Evolutionary conservation across 1,140 invertebrate genomes (phyloP), one percentile per base, ranked within the genome.

Genomic region (Philopotamus ludificatus): DNA sequence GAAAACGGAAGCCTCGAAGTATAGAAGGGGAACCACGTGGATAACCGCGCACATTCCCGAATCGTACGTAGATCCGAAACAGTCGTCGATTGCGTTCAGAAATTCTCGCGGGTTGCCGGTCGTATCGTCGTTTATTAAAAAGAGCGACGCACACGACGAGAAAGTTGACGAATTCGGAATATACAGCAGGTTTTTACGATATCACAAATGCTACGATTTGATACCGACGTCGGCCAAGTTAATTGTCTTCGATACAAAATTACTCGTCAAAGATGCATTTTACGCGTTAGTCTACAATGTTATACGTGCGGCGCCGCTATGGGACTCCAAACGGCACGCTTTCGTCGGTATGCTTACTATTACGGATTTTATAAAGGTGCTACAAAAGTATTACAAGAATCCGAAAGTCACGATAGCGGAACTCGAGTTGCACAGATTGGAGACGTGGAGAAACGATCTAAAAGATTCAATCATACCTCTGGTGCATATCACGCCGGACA

Each of bases 351-450:
- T 99, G 97, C 83, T 99, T 51, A 99, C 98, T 26, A 99, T 99
- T 72, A 99, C 98, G 51, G 98, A 99, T 81, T 99, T 99, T 77
- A 99, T 99, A 73, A 94, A 95, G 79, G 98, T 99, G 73, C 83
- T 98, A 57, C 89, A 95, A 79, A 97, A 95, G 88, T 97, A 98
- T 82, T 97, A 98, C 80, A 96, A 92, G 73, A 93, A 92, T 68
- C 90, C 93, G 21, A 85, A 89, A 71, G 89, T 94, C 65, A 85
- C 87, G 62, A 96, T 98, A 90, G 92, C 94, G 64, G 94, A 99
- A 77, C 80, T 99, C 66, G 97, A 99, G 76, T 95, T 98, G 76
- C 97, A 99, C 75, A 94, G 96, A 77, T 84, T 99, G 71, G 91
- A 95, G 72, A 95, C 93, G 23, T 98, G 95, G 95, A 83, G 94